Base-by-base conservation (phyloP, 2,888 invertebrate species). In the Parnassius smintheus region DNA sequence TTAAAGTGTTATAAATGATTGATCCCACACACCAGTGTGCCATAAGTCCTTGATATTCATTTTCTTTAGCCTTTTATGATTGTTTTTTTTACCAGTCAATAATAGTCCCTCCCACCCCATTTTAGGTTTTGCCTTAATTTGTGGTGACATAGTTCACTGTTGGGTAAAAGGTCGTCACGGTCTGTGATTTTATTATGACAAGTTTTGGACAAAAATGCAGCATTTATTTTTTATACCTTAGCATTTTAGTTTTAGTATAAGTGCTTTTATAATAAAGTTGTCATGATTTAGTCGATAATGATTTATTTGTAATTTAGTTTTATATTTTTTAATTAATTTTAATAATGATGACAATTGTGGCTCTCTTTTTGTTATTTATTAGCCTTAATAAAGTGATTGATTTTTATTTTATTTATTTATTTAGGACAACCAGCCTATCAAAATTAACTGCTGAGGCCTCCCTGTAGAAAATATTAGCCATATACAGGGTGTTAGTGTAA, bases 201-300 rank as follows among this genome's bases (percentile, higher is more conserved):
- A 9, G 44, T 10, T 44, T 9, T 11, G 44, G 44, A 44, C 44
- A 9, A 44, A 49, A 12, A 8, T 49, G 8, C 10, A 50, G 52
- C 9, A 45, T 9, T 46, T 45, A n/a, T 54, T 45, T 54, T 45
- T 35, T 42, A 49, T 54, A 48, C 13, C 3, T 59, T 53, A 48
- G 57, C 41, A 63, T 81, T 78, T 77, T 75, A 77, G 75, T 83
- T 83, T 81, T 83, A 75, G 71, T 75, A 74, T 82, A 80, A 76
- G 77, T 82, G 77, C 65, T 62, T 62, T 61, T 59, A 48, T 52
- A 57, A 56, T 11, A 54, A 52, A 65, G 45, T 46, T 61, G 51
- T 51, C 59, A 48, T 65, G 45, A 25, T 25, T 56, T 56, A 56
- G 45, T 46, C 12, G 46, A 46, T 7, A 44, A 55, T 56, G 56